Evolutionary conservation across 2,797 vertebrate genomes (phyloP).

Genomic region (Darevskia nairensis): DNA sequence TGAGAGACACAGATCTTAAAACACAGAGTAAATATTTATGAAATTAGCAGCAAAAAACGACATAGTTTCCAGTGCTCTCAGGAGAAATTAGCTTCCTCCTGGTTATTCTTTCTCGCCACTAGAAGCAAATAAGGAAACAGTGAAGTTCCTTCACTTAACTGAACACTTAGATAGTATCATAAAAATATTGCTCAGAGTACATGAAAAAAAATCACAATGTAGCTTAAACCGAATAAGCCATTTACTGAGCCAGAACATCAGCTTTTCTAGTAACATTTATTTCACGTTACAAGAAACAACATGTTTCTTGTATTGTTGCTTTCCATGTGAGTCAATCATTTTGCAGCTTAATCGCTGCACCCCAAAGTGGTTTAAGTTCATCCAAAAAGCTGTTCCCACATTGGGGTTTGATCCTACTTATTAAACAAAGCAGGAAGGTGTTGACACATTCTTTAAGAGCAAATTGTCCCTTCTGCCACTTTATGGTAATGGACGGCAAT

Average conservation of each 20-base stretch:
- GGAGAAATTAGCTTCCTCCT: background rate
- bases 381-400: background rate
- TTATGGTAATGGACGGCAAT: background rate
- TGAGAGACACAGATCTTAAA: background rate
- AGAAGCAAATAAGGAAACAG: conserved; percentile 7
- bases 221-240: conserved; percentile 23
- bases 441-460: background rate
- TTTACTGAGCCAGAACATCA: conserved; percentile 18
- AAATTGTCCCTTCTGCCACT: background rate
- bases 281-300: background rate
- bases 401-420: background rate
- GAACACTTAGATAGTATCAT: conserved; percentile 28
- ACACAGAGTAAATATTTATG: conserved; percentile 18
- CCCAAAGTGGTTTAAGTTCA: background rate
- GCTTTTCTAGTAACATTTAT: conserved; percentile 21
- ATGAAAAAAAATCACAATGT: conserved; percentile 33
- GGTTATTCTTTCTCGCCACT: background rate
- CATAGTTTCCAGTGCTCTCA: background rate
- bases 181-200: conserved; percentile 25
- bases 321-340: background rate
- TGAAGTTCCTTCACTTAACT: background rate
- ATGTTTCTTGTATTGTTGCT: background rate
- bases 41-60: conserved; percentile 30
- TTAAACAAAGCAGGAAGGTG: background rate
- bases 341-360: background rate